phyloP scores from a whole-genome alignment of 2,797 vertebrate species.

The Bradypus variegatus region DNA sequence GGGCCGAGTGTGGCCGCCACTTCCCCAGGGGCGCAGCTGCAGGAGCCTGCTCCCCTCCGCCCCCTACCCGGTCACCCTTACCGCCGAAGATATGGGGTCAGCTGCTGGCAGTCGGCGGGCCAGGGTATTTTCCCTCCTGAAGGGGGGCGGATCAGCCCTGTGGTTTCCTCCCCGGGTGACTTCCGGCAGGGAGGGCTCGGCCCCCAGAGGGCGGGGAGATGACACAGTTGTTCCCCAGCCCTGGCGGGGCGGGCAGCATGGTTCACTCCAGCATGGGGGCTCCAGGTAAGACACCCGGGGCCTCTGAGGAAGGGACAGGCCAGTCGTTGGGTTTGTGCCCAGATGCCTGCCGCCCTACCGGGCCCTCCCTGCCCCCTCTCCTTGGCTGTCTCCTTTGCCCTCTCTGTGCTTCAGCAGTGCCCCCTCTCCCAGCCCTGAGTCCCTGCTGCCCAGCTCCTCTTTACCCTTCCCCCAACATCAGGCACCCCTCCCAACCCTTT shows the following conservation, averaged over 20 bases:
- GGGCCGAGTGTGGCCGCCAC: background rate
- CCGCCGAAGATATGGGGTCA: slow-evolving; percentile 29
- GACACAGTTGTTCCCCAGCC: slow-evolving; percentile 66
- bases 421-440: background rate
- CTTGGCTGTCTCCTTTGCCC: background rate
- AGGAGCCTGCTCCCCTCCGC: background rate
- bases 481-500: background rate
- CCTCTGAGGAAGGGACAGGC: background rate
- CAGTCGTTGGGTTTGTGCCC: background rate
- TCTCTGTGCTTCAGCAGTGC: background rate
- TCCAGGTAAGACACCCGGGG: slow-evolving; percentile 62
- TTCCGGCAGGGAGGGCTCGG: slow-evolving; percentile 61
- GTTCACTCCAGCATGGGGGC: slow-evolving; percentile 68
- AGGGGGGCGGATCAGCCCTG: slow-evolving; percentile 57
- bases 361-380: background rate
- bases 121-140: slow-evolving; percentile 57
- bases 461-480: background rate
- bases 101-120: background rate
- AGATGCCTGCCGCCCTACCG: background rate
- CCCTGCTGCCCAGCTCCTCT: background rate
- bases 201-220: slow-evolving; percentile 61
- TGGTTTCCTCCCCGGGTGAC: slow-evolving; percentile 64
- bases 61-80: background rate
- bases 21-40: background rate
- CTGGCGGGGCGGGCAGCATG: slow-evolving; percentile 59